These are phyloP conservation scores for Carcina quercana DNA, from an alignment of 2,888 invertebrate species.

Conservation along the genomic window DNA sequence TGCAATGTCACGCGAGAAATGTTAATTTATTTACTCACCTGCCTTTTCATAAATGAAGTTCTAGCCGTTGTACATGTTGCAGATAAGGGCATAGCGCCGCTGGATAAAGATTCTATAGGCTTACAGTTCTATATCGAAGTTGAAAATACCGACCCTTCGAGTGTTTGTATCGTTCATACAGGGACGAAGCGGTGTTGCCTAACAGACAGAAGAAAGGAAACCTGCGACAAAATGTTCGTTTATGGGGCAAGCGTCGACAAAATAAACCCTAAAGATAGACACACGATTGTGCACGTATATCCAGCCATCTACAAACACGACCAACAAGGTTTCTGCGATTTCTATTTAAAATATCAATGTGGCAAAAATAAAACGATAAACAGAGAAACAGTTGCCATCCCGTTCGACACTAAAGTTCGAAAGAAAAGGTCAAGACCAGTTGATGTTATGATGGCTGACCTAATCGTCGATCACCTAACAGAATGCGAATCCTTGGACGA, in stretches of 20 bases:
- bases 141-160: constrained; percentile 32
- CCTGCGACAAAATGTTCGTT: constrained; percentile 31
- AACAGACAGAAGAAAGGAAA: constrained; percentile 25
- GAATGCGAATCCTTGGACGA: constrained; percentile 39
- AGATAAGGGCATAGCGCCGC: constrained; percentile 44
- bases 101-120: constrained; percentile 39
- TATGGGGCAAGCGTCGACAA: constrained; percentile 23
- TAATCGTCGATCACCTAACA: constrained; percentile 18
- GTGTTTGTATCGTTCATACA: constrained; percentile 28
- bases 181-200: constrained; percentile 39
- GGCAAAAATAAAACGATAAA: constrained; percentile 17
- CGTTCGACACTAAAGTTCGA: constrained; percentile 40
- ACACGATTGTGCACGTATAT: constrained; percentile 36
- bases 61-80: constrained; percentile 30
- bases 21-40: constrained; percentile 22
- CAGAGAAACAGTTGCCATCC: constrained; percentile 25
- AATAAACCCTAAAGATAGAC: constrained; percentile 33
- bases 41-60: constrained; percentile 16
- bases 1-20: constrained; percentile 18
- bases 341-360: constrained; percentile 32
- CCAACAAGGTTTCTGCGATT: constrained; percentile 40
- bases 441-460: constrained; percentile 14
- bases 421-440: too few species aligned
- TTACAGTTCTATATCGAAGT: constrained; percentile 48
- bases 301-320: constrained; percentile 43